These are phyloP conservation scores for Hyperoplus lanceolatus DNA, from an alignment of 2,797 vertebrate species.

Conservation along the genomic window DNA sequence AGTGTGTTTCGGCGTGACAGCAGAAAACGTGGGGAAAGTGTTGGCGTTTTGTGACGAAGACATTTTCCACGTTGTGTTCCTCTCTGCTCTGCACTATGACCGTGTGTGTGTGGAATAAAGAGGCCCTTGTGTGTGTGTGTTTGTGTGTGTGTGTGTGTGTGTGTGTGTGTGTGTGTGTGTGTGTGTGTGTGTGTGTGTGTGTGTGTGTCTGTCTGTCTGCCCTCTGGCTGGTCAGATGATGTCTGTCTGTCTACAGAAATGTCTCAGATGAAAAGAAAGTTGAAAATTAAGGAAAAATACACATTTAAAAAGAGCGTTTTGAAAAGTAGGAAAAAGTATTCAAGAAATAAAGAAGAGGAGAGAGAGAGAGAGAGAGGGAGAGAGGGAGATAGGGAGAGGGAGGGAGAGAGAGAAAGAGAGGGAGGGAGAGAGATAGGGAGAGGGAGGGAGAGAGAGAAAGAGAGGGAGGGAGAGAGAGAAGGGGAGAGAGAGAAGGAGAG, in stretches of 20 bases:
- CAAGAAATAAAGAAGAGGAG: conserved; percentile 48
- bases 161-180: too few relatives aligned
- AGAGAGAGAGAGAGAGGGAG: conserved; percentile 60
- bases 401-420: conserved; percentile 55
- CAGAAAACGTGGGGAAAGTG: conserved; percentile 46
- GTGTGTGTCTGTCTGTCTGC: conserved; percentile 42
- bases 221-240: too few relatives aligned
- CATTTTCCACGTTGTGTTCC: conserved; percentile 75
- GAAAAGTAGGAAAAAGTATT: conserved; percentile 16
- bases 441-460: conserved; percentile 17
- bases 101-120: conserved; percentile 71
- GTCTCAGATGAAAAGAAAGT: conserved; percentile 59
- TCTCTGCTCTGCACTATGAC: conserved; percentile 46
- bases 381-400: too few relatives aligned
- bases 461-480: conserved; percentile 39
- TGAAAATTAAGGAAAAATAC: conserved; percentile 33
- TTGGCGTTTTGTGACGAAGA: conserved; percentile 60
- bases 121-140: conserved; percentile 68
- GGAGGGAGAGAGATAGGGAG: conserved; percentile 51
- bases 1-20: conserved; percentile 38
- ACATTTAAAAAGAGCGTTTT: conserved; percentile 33
- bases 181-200: conserved; percentile 43
- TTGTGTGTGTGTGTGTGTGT: too few relatives aligned
- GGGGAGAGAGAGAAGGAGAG: too few relatives aligned
- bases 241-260: conserved; percentile 41